A percentile compares a stretch with the other conserved stretches of the same genome.
These are phyloP conservation scores for Meriones unguiculatus DNA, from an alignment of 2,113 vertebrate species.

Conservation along the genomic window DNA sequence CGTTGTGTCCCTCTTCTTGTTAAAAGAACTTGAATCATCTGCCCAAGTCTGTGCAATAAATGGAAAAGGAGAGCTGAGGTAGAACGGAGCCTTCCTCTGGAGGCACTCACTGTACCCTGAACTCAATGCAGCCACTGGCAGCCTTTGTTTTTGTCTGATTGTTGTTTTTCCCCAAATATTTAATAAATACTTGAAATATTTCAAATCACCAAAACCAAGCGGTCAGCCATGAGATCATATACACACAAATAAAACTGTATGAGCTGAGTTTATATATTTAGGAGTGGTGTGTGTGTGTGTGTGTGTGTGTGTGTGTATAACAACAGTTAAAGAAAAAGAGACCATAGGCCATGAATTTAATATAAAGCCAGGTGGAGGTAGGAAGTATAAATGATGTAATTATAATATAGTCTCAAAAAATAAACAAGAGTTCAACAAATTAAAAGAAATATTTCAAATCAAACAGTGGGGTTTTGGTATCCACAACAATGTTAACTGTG, in stretches of 20 bases:
- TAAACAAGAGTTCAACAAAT: neutral
- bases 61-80: neutral
- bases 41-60: neutral
- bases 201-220: neutral
- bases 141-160: neutral
- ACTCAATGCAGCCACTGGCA: neutral
- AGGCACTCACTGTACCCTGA: neutral
- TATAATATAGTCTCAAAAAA: neutral
- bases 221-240: neutral
- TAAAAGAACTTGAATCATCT: constrained; percentile 35
- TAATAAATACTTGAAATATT: constrained; percentile 53
- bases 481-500: neutral
- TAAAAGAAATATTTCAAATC: constrained; percentile 41
- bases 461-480: neutral
- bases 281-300: neutral
- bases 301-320: neutral
- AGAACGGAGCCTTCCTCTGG: neutral
- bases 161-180: neutral
- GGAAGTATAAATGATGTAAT: neutral
- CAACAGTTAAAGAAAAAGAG: neutral
- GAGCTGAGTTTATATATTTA: neutral
- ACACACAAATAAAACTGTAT: neutral
- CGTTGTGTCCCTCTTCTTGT: neutral
- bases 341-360: neutral
- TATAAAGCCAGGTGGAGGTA: neutral